Evolutionary conservation across 2,797 vertebrate species (phyloP).

Genomic region (Crenuchus spilurus): DNA sequence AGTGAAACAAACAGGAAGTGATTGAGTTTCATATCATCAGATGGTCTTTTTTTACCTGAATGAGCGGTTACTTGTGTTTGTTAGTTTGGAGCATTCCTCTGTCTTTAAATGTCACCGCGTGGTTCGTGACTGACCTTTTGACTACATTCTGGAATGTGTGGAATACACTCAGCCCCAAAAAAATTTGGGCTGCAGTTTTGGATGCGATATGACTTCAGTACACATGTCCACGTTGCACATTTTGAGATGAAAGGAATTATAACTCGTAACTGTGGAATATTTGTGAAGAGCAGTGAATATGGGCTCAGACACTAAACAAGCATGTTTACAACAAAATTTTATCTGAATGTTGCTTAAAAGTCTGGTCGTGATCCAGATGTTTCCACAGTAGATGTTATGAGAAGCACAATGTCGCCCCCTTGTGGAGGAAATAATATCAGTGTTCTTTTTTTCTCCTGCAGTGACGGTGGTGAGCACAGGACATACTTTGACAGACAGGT

Average conservation of each 20-base stretch:
- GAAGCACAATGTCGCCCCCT: conserved; percentile 60
- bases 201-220: too few relatives aligned
- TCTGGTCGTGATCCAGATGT: not conserved
- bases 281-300: not conserved
- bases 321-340: not conserved
- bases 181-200: not conserved
- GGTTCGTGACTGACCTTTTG: conserved; percentile 3
- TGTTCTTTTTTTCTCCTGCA: conserved; percentile 50
- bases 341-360: not conserved
- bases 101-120: conserved; percentile 2
- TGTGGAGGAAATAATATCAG: conserved; percentile 49
- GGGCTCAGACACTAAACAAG: not conserved
- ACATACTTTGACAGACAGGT: conserved; percentile 72
- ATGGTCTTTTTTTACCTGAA: too few relatives aligned
- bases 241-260: not conserved
- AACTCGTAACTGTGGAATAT: too few relatives aligned
- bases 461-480: conserved; percentile 70
- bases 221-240: conserved; percentile 8
- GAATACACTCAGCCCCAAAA: too few relatives aligned
- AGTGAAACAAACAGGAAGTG: too few relatives aligned
- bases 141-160: conserved; percentile 9
- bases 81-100: not conserved
- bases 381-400: not conserved
- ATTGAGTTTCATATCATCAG: too few relatives aligned
- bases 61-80: too few relatives aligned